Evolutionary conservation across 2,797 vertebrate genomes (phyloP), one percentile per base, ranked within the genome.

Genomic region (Pseudochirops corinnae): DNA sequence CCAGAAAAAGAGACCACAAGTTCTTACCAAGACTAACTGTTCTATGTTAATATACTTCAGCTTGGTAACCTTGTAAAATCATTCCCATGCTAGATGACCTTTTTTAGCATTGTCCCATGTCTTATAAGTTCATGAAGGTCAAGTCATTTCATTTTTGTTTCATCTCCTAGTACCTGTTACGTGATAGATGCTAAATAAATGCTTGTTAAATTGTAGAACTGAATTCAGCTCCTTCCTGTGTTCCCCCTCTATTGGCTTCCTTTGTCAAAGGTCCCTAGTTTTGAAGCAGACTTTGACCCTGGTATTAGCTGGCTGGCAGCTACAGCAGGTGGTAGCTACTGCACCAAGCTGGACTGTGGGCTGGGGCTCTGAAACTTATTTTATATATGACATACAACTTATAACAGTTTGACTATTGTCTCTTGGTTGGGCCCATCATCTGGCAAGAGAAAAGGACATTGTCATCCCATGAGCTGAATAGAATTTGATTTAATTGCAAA

Each of bases 361-460:
- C 74, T 82, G 9, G 18, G 5, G 67, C 24, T 39, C 67, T 82
- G 74, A 82, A 82, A 46, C 9, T 26, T 24, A 46, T 46, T 46
- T 82, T 46, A 82, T 74, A 74, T 11, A 9, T 82, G 74, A 46
- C 21, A 26, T 52, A 52, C 93, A 96, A 97, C 56, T 90, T 91
- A 93, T 95, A 95, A 95, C 94, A 95, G 46, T 91, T 95, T 94
- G 82, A 90, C 57, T 5, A 94, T 93, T 93, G 92, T 96, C 31
- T 67, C 93, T 55, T 67, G 12, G 55, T 92, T 94, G 18, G 1
- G 90, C 1, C 18, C 90, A 58, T 93, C n/a, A 90, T 93, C 92
- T 46, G 39, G 21, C 91, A 94, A 94, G 21, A 95, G 31, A 1
- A 16, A 91, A 93, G 0, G 5, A 94, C 67, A 52, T 10, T 26